A percentile compares a stretch with the other conserved stretches of the same genome.
These are phyloP conservation scores for Yponomeuta plumbellus DNA, from an alignment of 2,888 invertebrate genomes.

Conservation along the genomic window DNA sequence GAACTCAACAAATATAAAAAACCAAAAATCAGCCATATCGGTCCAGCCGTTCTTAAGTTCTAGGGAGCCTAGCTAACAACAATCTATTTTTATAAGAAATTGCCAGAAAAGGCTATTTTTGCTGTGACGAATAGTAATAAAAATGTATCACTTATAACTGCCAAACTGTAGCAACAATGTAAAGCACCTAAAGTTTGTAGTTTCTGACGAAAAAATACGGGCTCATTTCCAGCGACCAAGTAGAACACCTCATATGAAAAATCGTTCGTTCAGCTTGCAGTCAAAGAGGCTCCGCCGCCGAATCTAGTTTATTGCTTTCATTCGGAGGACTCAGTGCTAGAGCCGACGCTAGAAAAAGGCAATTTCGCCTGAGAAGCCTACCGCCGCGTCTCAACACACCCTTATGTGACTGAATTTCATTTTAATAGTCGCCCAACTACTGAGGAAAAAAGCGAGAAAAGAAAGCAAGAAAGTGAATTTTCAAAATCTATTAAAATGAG, in stretches of 20 bases:
- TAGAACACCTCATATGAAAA: slow-evolving; percentile 4
- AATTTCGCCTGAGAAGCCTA: slow-evolving; percentile 6
- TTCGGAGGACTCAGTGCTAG: slow-evolving; percentile 1
- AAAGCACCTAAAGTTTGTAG: not conserved
- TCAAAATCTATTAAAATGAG: too few species aligned
- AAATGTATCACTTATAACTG: not conserved
- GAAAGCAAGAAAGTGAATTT: too few species aligned
- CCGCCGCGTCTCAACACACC: not conserved
- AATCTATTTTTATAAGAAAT: too few species aligned
- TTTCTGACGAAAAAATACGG: not conserved
- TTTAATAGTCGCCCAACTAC: not conserved
- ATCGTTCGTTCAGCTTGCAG: slow-evolving; percentile 1
- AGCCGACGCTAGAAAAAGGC: slow-evolving; percentile 12
- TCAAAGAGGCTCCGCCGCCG: not conserved
- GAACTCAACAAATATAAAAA: too few species aligned
- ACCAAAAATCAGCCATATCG: too few species aligned
- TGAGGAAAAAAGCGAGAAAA: not conserved
- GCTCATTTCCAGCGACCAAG: slow-evolving; percentile 1
- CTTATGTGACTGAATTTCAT: not conserved
- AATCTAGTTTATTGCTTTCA: slow-evolving; percentile 17
- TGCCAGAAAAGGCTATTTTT: too few species aligned
- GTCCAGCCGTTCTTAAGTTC: too few species aligned
- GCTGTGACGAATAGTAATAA: too few species aligned
- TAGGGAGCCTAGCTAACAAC: too few species aligned
- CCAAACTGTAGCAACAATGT: not conserved